These are phyloP conservation scores for Pseudomyrmex cubaensis DNA, from an alignment of 1,140 invertebrate species.

Conservation along the genomic window DNA sequence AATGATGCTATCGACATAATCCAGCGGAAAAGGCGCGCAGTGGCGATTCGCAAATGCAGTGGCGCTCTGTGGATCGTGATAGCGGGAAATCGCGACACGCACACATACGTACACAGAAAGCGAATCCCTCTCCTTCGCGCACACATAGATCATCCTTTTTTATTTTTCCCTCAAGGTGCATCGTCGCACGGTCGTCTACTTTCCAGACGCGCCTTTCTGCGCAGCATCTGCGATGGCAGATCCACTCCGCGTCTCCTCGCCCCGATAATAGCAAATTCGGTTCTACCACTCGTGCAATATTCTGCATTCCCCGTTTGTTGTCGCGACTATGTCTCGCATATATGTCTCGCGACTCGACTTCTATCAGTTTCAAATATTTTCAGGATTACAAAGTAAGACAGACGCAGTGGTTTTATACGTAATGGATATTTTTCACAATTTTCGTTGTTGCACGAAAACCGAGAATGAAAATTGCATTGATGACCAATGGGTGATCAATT, in stretches of 20 bases:
- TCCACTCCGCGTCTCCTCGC: not conserved
- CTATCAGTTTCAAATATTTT: not conserved
- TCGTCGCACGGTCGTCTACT: slow-evolving; percentile 62
- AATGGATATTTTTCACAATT: too few relatives aligned
- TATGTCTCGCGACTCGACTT: not conserved
- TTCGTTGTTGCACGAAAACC: too few relatives aligned
- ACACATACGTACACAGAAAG: slow-evolving; percentile 4
- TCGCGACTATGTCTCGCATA: not conserved
- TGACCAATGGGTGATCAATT: too few relatives aligned
- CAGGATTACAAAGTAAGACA: not conserved
- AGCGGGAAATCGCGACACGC: slow-evolving; percentile 63
- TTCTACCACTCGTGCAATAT: not conserved
- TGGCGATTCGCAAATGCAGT: slow-evolving; percentile 61
- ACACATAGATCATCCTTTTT: slow-evolving; percentile 48
- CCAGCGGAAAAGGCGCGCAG: slow-evolving; percentile 50
- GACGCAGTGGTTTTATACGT: not conserved
- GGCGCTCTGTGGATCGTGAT: slow-evolving; percentile 56
- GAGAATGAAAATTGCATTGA: too few relatives aligned
- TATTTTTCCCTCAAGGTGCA: slow-evolving; percentile 53
- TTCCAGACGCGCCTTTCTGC: slow-evolving; percentile 61
- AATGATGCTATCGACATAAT: slow-evolving; percentile 69
- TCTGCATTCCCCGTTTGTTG: not conserved
- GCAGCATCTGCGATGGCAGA: slow-evolving; percentile 39
- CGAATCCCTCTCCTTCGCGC: slow-evolving; percentile 38
- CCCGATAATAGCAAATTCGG: slow-evolving; percentile 36